Conservation (phyloP, 30 jellyfish, hydroid and myxozoan species). For the Pseudorhiza aurosa region DNA sequence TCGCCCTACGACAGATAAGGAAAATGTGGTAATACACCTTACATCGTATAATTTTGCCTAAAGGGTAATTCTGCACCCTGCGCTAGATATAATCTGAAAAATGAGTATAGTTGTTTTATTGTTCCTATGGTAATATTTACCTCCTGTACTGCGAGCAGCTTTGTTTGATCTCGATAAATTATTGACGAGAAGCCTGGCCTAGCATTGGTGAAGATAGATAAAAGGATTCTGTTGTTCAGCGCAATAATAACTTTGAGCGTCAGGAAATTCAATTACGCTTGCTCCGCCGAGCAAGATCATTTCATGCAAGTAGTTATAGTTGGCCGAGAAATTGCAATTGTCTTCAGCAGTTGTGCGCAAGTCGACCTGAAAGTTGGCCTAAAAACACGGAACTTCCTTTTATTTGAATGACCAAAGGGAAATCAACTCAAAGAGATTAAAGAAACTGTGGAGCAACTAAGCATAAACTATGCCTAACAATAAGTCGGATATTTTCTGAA, state of each 20-base stretch:
- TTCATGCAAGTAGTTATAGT: no score
- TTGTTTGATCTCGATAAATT: constrained; percentile 34
- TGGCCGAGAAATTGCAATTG: not conserved
- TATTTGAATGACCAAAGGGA: not conserved
- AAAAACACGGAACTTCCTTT: no score
- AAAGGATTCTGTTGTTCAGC: not conserved
- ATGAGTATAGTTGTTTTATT: constrained; percentile 2
- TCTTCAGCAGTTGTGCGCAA: not conserved
- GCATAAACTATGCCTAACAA: not conserved
- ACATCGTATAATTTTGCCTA: no score
- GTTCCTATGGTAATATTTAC: constrained; percentile 53
- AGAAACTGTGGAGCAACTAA: not conserved
- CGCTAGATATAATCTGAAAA: not conserved
- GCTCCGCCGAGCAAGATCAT: not conserved
- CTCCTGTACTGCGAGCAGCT: constrained; percentile 21
- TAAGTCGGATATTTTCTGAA: not conserved
- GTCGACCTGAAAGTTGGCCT: no score
- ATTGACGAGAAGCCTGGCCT: constrained; percentile 49
- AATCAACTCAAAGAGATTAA: not conserved
- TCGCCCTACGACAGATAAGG: no score
- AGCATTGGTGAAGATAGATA: not conserved
- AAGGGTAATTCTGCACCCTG: not conserved
- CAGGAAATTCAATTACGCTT: not conserved
- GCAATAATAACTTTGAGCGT: not conserved
- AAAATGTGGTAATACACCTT: no score